A percentile compares a stretch with the other conserved stretches of the same genome.
Conservation (phyloP, 2,888 invertebrate species). For the Hymenopus coronatus region DNA sequence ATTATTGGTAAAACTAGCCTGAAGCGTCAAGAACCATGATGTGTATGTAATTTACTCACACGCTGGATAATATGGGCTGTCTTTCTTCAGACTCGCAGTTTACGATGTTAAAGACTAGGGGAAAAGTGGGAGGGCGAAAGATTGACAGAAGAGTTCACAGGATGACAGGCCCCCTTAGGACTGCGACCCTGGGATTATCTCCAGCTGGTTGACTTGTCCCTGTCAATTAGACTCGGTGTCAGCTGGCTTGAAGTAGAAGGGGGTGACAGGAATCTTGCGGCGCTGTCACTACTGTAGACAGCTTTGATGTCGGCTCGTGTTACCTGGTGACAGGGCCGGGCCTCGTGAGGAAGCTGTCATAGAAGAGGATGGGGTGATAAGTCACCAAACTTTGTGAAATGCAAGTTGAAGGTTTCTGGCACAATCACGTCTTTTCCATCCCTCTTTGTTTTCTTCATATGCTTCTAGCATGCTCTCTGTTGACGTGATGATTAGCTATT, state of each 20-base stretch:
- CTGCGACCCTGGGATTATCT: slow-evolving; percentile 44
- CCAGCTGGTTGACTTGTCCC: slow-evolving; percentile 49
- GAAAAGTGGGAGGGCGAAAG: slow-evolving; percentile 4
- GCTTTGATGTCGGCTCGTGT: slow-evolving; percentile 25
- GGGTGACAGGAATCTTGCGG: slow-evolving; percentile 28
- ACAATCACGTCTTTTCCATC: neutral
- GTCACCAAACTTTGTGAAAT: slow-evolving; percentile 13
- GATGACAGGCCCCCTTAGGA: slow-evolving; percentile 37
- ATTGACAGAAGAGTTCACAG: slow-evolving; percentile 33
- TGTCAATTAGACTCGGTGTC: slow-evolving; percentile 47
- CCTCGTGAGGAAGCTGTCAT: slow-evolving; percentile 9
- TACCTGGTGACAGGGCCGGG: slow-evolving; percentile 19
- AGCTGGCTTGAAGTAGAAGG: slow-evolving; percentile 23
- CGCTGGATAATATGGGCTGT: neutral
- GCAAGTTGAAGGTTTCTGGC: neutral
- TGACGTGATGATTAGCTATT: too few species aligned
- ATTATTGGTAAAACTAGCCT: too few species aligned
- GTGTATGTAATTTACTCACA: too few species aligned
- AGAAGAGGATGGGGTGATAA: neutral
- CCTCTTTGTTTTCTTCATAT: neutral
- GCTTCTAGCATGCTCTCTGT: too few species aligned
- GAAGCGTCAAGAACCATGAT: too few species aligned
- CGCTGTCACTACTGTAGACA: slow-evolving; percentile 11
- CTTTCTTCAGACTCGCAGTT: neutral
- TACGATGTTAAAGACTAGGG: slow-evolving; percentile 8